Base-by-base conservation (phyloP, 2,113 vertebrate genomes). In the Neofelis nebulosa region DNA sequence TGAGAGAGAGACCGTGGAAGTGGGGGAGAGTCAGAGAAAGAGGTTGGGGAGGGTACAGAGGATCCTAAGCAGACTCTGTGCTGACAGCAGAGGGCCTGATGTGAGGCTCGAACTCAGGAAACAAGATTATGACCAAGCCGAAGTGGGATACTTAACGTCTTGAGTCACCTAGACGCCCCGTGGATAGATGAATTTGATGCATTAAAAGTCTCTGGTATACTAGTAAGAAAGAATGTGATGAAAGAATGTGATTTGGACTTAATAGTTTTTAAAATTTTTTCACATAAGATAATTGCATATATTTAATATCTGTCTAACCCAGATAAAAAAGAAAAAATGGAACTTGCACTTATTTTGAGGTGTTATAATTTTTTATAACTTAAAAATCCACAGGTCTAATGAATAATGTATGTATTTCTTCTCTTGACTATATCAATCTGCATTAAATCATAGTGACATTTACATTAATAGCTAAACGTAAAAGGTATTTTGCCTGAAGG, bases 401-500 rank as follows among this genome's bases (percentile, higher is more conserved):
- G 16, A 83, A 73, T 65, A 74, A 50, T 48, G 4, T 8, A 14
- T 11, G 2, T 6, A 23, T 94, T 73, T 48, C 18, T 95, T 92
- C 9, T 73, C 21, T 91, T 73, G 21, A 82, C 31, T 90, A 4
- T n/a, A 57, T 84, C 74, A 86, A 41, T 89, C 38, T 41, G 6
- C 4, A 52, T 74, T 86, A 74, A 95, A 69, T 85, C 48, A 48
- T 19, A 82, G 6, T 85, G 73, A 89, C 31, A 52, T 48, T 88
- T 91, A 63, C 48, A 86, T 96, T 52, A 66, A 80, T 83, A 95
- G 19, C 71, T 4, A 91, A 97, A 97, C 2, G 12, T 86, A 90
- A 97, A 89, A 25, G 29, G 0, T 90, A n/a, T 50, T 78, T 89
- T 96, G 33, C 13, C 41, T 85, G 31, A 78, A 93, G 1, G 31